Evolutionary conservation across 2,113 vertebrate genomes (phyloP).

Genomic region (Tonatia bakeri): DNA sequence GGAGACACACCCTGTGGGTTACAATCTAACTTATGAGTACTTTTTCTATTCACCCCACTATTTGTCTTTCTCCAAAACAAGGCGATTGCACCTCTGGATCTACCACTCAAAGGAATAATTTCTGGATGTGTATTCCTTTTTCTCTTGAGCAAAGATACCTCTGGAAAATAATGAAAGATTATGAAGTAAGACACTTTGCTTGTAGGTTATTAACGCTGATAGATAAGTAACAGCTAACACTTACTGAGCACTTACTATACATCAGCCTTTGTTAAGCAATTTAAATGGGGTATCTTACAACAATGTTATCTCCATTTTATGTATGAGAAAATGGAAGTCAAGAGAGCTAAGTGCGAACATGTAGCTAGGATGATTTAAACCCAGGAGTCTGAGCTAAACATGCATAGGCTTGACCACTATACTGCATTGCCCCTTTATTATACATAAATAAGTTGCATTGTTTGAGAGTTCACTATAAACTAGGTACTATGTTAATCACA

Average conservation of each 20-base stretch:
- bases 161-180: not conserved
- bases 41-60: not conserved
- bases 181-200: not conserved
- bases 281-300: not conserved
- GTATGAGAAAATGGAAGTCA: not conserved
- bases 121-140: not conserved
- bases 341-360: not conserved
- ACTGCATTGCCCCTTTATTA: not conserved
- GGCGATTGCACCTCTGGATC: not conserved
- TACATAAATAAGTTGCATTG: not conserved
- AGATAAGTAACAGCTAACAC: slow-evolving; percentile 1
- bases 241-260: not conserved
- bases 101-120: not conserved
- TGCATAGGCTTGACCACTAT: not conserved
- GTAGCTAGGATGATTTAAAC: not conserved
- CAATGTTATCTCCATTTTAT: not conserved
- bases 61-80: not conserved
- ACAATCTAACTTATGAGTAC: not conserved
- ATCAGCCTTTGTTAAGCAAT: not conserved
- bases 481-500: not conserved
- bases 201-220: not conserved
- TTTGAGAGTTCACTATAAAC: not conserved
- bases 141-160: not conserved
- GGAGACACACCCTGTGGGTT: not conserved
- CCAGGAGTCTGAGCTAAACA: not conserved